Evolutionary conservation across 2,888 invertebrate genomes (phyloP).

Genomic region (Mythimna ferrago): DNA sequence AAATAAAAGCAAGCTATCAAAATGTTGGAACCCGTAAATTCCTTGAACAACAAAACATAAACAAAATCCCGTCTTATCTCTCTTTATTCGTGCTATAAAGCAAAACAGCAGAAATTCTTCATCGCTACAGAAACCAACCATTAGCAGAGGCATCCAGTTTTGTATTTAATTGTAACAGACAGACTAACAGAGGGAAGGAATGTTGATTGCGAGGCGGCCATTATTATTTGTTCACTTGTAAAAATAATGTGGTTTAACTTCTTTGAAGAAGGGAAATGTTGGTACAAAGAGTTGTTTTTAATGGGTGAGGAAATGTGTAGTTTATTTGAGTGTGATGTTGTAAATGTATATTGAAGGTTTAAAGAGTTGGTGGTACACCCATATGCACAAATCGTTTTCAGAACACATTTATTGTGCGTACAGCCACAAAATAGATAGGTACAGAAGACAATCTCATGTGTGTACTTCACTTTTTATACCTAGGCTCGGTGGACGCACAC

Average conservation of each 20-base stretch:
- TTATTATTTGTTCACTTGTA: constrained; percentile 47
- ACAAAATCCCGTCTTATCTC: constrained; percentile 28
- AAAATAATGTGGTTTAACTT: constrained; percentile 46
- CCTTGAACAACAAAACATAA: constrained; percentile 4
- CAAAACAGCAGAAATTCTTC: constrained; percentile 40
- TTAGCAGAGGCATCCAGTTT: constrained; percentile 48
- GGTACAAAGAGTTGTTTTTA: neutral
- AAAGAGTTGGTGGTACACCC: too few species aligned
- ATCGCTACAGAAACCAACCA: constrained; percentile 32
- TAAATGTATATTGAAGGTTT: neutral
- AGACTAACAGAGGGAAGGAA: constrained; percentile 49
- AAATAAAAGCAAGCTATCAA: neutral
- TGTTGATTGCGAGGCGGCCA: constrained; percentile 56
- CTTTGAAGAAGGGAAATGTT: neutral
- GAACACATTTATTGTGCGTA: too few species aligned
- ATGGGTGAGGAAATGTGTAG: neutral
- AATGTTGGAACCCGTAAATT: neutral
- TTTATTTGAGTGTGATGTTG: neutral
- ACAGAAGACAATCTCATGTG: too few species aligned
- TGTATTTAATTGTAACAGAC: constrained; percentile 52
- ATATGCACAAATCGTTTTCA: too few species aligned
- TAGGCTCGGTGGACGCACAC: too few species aligned
- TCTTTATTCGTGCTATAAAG: constrained; percentile 25
- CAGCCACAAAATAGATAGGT: too few species aligned
- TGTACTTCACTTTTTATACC: too few species aligned